These are phyloP conservation scores for Paracanthobrama guichenoti DNA, from an alignment of 2,113 vertebrate species.

Conservation along the genomic window DNA sequence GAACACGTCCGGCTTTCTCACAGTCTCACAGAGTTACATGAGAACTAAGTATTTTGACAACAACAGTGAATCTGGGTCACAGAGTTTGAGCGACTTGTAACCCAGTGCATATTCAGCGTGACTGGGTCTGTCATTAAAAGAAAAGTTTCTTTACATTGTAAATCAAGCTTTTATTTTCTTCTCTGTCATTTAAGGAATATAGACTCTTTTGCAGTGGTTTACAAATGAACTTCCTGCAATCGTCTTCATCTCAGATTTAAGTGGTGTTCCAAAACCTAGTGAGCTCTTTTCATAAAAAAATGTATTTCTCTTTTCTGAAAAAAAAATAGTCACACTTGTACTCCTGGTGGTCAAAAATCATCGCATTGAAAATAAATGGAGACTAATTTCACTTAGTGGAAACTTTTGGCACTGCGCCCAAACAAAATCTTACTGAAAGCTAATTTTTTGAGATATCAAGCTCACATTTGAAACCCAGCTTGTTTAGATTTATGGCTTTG, in stretches of 20 bases:
- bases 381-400: no score
- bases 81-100: neutral
- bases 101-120: neutral
- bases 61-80: conserved; percentile 31
- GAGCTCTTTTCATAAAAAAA: no score
- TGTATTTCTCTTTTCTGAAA: no score
- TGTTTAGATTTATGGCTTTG: no score
- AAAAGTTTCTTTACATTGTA: neutral
- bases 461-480: no score
- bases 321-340: no score
- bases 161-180: neutral
- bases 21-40: conserved; percentile 15
- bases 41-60: conserved; percentile 16
- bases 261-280: neutral
- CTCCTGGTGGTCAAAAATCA: no score
- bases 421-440: no score
- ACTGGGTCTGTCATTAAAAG: neutral
- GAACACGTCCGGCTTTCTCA: conserved; percentile 34
- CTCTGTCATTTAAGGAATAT: neutral
- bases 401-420: no score
- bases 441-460: no score
- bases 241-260: neutral
- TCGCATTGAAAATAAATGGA: no score
- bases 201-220: neutral
- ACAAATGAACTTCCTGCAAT: neutral